Conservation (phyloP, 2,113 vertebrate genomes). For the Sialia sialis region DNA sequence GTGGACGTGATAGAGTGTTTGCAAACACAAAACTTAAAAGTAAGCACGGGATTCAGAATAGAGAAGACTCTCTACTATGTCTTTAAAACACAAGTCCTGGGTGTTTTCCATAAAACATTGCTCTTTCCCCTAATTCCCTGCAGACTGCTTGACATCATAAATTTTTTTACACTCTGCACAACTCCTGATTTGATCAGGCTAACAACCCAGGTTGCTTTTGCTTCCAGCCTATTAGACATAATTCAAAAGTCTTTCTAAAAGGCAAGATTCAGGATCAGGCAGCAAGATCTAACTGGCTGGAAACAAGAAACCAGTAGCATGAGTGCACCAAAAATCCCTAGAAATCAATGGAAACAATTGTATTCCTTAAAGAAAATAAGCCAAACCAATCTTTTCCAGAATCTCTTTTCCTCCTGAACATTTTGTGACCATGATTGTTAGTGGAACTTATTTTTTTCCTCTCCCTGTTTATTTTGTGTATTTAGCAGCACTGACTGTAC, state of each 20-base stretch:
- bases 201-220: neutral
- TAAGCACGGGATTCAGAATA: neutral
- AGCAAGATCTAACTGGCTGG: neutral
- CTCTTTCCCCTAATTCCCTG: neutral
- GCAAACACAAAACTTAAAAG: neutral
- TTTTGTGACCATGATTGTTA: slow-evolving; percentile 21
- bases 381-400: neutral
- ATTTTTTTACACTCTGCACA: neutral
- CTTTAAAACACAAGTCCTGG: neutral
- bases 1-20: neutral
- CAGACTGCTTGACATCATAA: neutral
- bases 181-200: neutral
- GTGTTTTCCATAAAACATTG: neutral
- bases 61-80: neutral
- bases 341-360: slow-evolving; percentile 22
- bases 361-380: neutral
- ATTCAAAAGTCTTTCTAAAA: neutral
- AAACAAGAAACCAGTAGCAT: neutral
- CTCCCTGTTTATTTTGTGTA: slow-evolving; percentile 16
- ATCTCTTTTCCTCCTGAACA: slow-evolving; percentile 57
- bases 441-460: neutral
- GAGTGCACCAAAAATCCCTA: neutral
- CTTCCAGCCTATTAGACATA: neutral
- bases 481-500: neutral
- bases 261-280: neutral